Evolutionary conservation across 2,888 invertebrate species (phyloP).

Genomic region (Brenthis daphne): DNA sequence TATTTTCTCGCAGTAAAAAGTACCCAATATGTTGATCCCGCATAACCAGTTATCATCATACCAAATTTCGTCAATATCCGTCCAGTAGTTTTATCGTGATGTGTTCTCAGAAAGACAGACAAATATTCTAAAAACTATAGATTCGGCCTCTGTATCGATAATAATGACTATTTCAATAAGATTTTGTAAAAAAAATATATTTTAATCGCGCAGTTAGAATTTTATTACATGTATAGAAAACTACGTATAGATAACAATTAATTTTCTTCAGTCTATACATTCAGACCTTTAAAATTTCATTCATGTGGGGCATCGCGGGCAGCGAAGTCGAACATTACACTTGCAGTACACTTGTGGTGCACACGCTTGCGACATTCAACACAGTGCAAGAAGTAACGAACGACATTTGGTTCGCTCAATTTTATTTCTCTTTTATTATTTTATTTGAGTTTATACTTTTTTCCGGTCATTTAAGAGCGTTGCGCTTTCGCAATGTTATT

Average conservation of each 20-base stretch:
- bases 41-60: no score
- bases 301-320: constrained; percentile 32
- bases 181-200: no score
- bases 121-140: no score
- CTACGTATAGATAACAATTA: not conserved
- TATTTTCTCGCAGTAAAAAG: no score
- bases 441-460: constrained; percentile 1
- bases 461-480: constrained; percentile 28
- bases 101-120: no score
- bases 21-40: no score
- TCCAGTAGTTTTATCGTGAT: no score
- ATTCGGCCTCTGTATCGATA: no score
- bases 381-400: constrained; percentile 34
- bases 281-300: constrained; percentile 33
- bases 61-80: no score
- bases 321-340: constrained; percentile 34
- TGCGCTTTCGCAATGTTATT: constrained; percentile 33
- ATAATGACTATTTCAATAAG: no score
- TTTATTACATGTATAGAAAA: not conserved
- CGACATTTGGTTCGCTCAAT: constrained; percentile 30
- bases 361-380: constrained; percentile 29
- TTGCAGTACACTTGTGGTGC: constrained; percentile 27
- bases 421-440: constrained; percentile 33
- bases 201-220: no score
- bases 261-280: not conserved